phyloP scores from a whole-genome alignment of 2,888 invertebrate genomes.

The Ornithoptera priamus region DNA sequence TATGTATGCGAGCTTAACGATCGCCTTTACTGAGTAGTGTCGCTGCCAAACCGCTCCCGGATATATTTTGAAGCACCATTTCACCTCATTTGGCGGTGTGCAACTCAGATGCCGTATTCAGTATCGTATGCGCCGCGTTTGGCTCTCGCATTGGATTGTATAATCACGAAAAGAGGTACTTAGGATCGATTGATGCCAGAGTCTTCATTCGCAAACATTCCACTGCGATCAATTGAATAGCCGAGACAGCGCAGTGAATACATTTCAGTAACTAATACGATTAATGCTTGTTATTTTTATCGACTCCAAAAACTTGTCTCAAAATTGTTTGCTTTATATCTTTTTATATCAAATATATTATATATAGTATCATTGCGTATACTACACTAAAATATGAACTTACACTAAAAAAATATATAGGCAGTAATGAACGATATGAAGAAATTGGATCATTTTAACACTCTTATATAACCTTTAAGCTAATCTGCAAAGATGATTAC shows the following conservation, averaged over 20 bases:
- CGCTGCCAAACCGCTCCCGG: conserved; percentile 25
- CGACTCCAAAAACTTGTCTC: background rate
- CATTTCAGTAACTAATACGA: background rate
- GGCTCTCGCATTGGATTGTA: conserved; percentile 28
- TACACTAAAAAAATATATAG: too few species aligned
- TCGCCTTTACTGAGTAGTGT: conserved; percentile 16
- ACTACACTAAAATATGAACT: too few species aligned
- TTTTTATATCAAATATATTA: too few species aligned
- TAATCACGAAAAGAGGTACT: conserved; percentile 30
- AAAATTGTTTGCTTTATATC: too few species aligned
- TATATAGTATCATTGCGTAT: too few species aligned
- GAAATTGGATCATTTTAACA: too few species aligned
- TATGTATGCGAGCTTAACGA: conserved; percentile 19
- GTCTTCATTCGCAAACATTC: conserved; percentile 22
- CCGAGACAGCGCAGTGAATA: conserved; percentile 11
- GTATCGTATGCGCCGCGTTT: conserved; percentile 28
- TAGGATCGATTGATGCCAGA: conserved; percentile 25
- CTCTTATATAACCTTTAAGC: too few species aligned
- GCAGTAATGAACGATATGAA: too few species aligned
- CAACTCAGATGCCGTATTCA: conserved; percentile 26
- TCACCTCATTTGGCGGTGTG: conserved; percentile 27
- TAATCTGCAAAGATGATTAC: background rate
- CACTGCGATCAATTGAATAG: conserved; percentile 19
- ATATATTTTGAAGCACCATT: conserved; percentile 30
- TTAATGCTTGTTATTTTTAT: background rate